Evolutionary conservation across 2,113 vertebrate species (phyloP), one percentile per base, ranked within the genome.

Genomic region (Eulacestoma nigropectus): DNA sequence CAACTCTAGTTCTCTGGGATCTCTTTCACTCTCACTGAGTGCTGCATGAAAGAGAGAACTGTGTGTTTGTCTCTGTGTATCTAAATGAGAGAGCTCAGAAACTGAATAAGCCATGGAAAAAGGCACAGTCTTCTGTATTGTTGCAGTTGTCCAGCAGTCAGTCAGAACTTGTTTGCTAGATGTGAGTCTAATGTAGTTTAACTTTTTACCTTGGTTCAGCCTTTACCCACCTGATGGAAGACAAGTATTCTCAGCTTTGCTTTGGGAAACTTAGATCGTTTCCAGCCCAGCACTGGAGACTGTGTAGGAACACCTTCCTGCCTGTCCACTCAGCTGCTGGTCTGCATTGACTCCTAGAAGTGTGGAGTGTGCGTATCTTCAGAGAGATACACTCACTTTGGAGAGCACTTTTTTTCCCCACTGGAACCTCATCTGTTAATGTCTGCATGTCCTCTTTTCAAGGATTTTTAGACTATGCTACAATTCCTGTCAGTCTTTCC

Each of bases 351-450:
- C 33, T 56, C 33, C 37, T 25, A 33, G 6, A 62, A 49, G 5
- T 17, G 33, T 1, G 0, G 18, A 63, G 14, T 7, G 16, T 21
- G 30, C 7, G 0, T 30, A 17, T 4, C 13, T 69, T 69, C 65
- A 50, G 46, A 89, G 59, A 82, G 64, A n/a, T 33, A 30, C 7
- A 18, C 7, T 50, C 9, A 37, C 32, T 22, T 52, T 16, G 27
- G 30, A 75, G 20, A 65, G 11, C 12, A 52, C 30, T 27, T 86
- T 67, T 65, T 29, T 29, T 22, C 0, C 3, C n/a, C 7, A 18
- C 6, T 37, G 30, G 13, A 85, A 47, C 16, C 4, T 87, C 33
- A 27, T 52, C 19, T 21, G 60, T 49, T 47, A n/a, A 35, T 10
- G 29, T 63, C 26, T n/a, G 41, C 9, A 21, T 1, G 1, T 22